Evolutionary conservation across 2,113 vertebrate genomes (phyloP).

Genomic region (Perca fluviatilis): DNA sequence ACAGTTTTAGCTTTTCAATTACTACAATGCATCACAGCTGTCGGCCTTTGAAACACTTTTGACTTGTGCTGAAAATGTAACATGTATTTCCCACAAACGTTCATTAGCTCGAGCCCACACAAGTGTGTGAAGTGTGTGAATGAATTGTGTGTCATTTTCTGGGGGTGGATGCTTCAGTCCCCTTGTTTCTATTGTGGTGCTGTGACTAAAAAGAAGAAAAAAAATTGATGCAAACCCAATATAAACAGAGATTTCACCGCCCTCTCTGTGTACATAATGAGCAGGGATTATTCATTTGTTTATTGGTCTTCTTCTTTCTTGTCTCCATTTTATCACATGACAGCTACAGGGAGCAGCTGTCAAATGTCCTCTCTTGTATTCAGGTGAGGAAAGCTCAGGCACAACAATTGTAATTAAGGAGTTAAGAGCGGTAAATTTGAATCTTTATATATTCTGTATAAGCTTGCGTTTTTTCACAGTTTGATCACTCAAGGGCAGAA

Average conservation of each 20-base stretch:
- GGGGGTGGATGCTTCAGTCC: constrained; percentile 10
- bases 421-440: constrained; percentile 3
- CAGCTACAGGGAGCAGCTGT: constrained; percentile 34
- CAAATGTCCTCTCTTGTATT: constrained; percentile 19
- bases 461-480: not conserved
- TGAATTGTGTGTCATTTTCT: constrained; percentile 54
- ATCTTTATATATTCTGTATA: constrained; percentile 8
- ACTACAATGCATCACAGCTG: constrained; percentile 33
- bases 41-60: constrained; percentile 12
- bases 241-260: constrained; percentile 14
- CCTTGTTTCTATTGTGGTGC: constrained; percentile 6
- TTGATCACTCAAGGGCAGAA: constrained; percentile 12
- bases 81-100: constrained; percentile 14
- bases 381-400: constrained; percentile 12
- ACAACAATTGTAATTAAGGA: constrained; percentile 14
- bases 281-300: constrained; percentile 39
- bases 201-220: not conserved
- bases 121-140: constrained; percentile 13
- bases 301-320: constrained; percentile 5
- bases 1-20: constrained; percentile 34
- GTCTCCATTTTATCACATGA: constrained; percentile 36
- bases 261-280: constrained; percentile 29
- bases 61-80: constrained; percentile 22
- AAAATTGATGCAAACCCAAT: not conserved
- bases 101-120: constrained; percentile 12